Evolutionary conservation across 1,140 invertebrate genomes (phyloP), one percentile per base, ranked within the genome.

Genomic region (Lysiphlebus fabarum): DNA sequence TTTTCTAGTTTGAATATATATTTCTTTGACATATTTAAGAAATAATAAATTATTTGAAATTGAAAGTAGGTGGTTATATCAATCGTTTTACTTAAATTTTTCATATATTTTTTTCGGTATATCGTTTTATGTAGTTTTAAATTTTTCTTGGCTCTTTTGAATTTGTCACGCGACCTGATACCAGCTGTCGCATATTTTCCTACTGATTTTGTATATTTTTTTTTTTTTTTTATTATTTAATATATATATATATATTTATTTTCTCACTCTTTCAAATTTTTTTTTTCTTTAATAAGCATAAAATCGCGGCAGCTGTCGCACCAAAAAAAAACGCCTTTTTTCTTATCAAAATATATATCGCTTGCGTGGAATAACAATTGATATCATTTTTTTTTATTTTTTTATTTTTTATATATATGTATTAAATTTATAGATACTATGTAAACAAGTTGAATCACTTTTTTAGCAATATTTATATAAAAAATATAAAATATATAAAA

Each of bases 131-230:
- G 45, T 50, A 50, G 14, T 6, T 49, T 53, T 45, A 9, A 38
- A 11, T 38, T 41, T 34, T 50, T 55, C 59, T 60, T 48, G 58
- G 47, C 53, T 58, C 62, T 58, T 40, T 56, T 63, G 59, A 65
- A 72, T 73, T 72, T 69, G 71, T 73, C 70, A 72, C 70, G 68
- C 67, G 63, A 61, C 60, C 63, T 61, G 67, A 65, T 67, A 66
- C 61, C 65, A 68, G 65, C 65, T 69, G 68, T 63, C 61, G 56
- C 57, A 44, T 48, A 56, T 44, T 56, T 53, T 64, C 59, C 17
- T 26, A 26, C 17, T 26, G 17, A 26, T 26, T 26, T n/a, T n/a
- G n/a, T n/a, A n/a, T n/a, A n/a, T n/a, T n/a, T n/a, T n/a, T n/a
- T 26, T 26, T 26, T 2, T 26, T 26, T 2, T 26, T 26, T 2